A percentile compares a stretch with the other conserved stretches of the same genome.
These are phyloP conservation scores for Aurelia sp. DNA, from an alignment of 30 jellyfish, hydroid and myxozoan species.

Conservation along the genomic window DNA sequence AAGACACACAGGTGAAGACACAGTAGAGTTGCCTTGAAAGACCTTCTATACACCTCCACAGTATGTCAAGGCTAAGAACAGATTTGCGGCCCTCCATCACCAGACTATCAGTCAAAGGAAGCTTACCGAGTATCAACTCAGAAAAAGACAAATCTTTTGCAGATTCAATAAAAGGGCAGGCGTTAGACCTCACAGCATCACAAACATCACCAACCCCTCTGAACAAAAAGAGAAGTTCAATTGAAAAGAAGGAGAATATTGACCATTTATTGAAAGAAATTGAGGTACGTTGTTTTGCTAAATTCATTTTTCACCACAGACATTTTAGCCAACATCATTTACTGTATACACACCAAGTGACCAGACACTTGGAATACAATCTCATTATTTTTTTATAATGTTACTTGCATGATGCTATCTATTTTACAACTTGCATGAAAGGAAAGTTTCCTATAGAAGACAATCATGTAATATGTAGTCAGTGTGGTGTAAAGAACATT, in stretches of 20 bases:
- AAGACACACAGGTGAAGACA: background rate
- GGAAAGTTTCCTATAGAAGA: too few relatives aligned
- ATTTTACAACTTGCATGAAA: too few relatives aligned
- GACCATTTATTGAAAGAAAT: constrained; percentile 68
- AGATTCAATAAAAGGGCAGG: constrained; percentile 46
- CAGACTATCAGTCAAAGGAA: constrained; percentile 42
- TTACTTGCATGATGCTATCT: too few relatives aligned
- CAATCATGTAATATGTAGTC: too few relatives aligned
- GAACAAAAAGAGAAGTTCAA: background rate
- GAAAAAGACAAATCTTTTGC: constrained; percentile 35
- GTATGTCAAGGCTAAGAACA: constrained; percentile 55
- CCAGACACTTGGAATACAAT: too few relatives aligned
- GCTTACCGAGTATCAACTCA: constrained; percentile 36
- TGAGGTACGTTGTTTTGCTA: constrained; percentile 25
- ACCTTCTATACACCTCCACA: background rate
- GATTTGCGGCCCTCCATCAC: constrained; percentile 56
- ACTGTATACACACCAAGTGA: too few relatives aligned
- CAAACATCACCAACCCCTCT: constrained; percentile 25
- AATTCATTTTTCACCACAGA: background rate
- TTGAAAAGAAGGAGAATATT: constrained; percentile 38
- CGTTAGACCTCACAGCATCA: constrained; percentile 43
- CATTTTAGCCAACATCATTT: background rate
- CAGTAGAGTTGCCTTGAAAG: too few relatives aligned
- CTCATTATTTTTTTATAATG: too few relatives aligned
- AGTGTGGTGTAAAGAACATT: too few relatives aligned